A percentile compares a stretch with the other conserved stretches of the same genome.
Evolutionary conservation across 2,113 vertebrate genomes (phyloP).

Genomic region (Meriones unguiculatus): DNA sequence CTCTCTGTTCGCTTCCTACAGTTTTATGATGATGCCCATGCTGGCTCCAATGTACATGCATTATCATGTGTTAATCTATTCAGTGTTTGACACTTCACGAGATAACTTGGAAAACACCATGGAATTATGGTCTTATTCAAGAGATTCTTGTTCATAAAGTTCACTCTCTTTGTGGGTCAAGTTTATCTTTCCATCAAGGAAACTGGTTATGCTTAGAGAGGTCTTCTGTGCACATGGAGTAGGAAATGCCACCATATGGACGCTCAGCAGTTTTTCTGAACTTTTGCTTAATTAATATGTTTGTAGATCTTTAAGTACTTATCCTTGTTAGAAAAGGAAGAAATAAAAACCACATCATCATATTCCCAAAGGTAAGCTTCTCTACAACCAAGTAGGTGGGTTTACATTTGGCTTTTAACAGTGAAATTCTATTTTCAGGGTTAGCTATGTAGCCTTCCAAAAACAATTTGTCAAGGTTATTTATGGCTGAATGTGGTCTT

Average conservation of each 20-base stretch:
- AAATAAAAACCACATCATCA: neutral
- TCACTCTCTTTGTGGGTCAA: neutral
- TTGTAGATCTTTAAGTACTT: neutral
- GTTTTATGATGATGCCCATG: neutral
- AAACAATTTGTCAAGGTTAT: neutral
- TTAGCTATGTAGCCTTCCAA: neutral
- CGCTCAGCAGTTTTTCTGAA: neutral
- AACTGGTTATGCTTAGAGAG: neutral
- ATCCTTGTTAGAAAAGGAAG: neutral
- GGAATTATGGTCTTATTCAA: conserved; percentile 36
- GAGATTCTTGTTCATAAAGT: conserved; percentile 3
- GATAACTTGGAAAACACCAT: conserved; percentile 39
- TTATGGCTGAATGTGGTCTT: neutral
- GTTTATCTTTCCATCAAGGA: conserved; percentile 10
- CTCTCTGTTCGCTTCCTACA: neutral
- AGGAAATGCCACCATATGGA: neutral
- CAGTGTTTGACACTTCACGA: conserved; percentile 65
- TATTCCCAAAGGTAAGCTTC: neutral
- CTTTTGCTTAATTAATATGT: neutral
- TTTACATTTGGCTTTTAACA: neutral
- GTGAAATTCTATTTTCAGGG: neutral
- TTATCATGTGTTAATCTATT: conserved; percentile 66
- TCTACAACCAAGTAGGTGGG: neutral
- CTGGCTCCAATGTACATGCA: conserved; percentile 15
- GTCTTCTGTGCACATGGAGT: neutral